Base-by-base conservation (phyloP, 2,797 vertebrate species). In the Tapera naevia region DNA sequence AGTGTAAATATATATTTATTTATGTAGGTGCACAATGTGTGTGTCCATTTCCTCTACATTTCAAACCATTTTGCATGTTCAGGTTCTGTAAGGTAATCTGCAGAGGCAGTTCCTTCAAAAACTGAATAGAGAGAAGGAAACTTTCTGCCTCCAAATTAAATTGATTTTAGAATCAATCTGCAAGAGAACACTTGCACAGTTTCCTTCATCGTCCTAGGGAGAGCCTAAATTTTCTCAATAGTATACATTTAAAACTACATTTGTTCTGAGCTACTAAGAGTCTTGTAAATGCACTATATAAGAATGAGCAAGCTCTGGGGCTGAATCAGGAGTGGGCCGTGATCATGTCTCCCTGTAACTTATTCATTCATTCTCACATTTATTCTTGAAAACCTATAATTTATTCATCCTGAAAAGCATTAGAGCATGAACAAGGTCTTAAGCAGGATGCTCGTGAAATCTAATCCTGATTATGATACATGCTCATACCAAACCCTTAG, bases 401-500 rank as follows among this genome's bases (percentile, higher is more conserved):
- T 96, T 94, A 94, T 96, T 96, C 35, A 91, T 90, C 58, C 32
- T 7, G 5, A 93, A 94, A 96, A 86, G 33, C 54, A 85, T 80
- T 71, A 86, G 56, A 75, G 51, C 54, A 46, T 54, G 69, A 95
- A 62, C 43, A 75, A 27, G 35, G 6, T 9, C 33, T 86, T 33
- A 75, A 61, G 28, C 4, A 89, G 73, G 21, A 86, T 23, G 17
- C 3, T 88, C 4, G 30, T 81, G 86, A 81, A 94, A 86, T 86
- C 24, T 69, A 75, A 60, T 48, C 61, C 41, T 76, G 30, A 84
- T 84, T 86, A 74, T 53, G 58, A 56, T 58, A 72, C n/a, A 60
- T 87, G 66, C 75, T 88, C 43, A 66, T 87, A 65, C 24, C 11
- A 0, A 56, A n/a, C n/a, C 39, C 23, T 58, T 50, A 24, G 10